A percentile compares a stretch with the other conserved stretches of the same genome.
Evolutionary conservation across 2,113 vertebrate species (phyloP).

Genomic region (Cyphomyrus plagiostoma): DNA sequence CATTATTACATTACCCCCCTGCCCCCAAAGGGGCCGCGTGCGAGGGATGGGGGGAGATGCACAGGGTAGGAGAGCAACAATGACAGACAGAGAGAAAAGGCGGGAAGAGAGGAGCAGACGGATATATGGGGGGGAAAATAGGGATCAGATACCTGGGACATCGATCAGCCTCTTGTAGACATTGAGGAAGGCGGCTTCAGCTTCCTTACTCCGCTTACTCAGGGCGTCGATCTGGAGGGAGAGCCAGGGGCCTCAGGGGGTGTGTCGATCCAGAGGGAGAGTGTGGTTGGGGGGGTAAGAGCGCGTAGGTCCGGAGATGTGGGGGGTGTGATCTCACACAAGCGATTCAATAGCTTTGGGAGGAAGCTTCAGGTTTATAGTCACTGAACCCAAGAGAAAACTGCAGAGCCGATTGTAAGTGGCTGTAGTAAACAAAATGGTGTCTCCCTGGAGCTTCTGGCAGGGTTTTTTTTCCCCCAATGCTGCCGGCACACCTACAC

Average conservation of each 20-base stretch:
- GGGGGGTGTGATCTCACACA: background rate
- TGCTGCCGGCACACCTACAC: background rate
- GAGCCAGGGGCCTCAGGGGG: background rate
- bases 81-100: background rate
- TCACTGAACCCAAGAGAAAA: background rate
- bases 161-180: constrained; percentile 98
- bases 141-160: constrained; percentile 77
- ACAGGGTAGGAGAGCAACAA: background rate
- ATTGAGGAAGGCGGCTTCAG: constrained; percentile 96
- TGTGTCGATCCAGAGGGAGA: constrained; percentile 75
- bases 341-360: background rate
- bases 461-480: background rate
- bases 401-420: background rate
- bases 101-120: background rate
- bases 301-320: constrained; percentile 74
- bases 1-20: constrained; percentile 52
- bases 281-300: background rate
- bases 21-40: background rate
- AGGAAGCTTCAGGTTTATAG: background rate
- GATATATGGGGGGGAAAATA: background rate
- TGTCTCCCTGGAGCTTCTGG: background rate
- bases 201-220: constrained; percentile 98
- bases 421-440: background rate
- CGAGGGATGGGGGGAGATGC: background rate
- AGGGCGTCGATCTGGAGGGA: constrained; percentile 83